phyloP scores from a whole-genome alignment of 2,888 invertebrate species.

The Chymomyza amoena region DNA sequence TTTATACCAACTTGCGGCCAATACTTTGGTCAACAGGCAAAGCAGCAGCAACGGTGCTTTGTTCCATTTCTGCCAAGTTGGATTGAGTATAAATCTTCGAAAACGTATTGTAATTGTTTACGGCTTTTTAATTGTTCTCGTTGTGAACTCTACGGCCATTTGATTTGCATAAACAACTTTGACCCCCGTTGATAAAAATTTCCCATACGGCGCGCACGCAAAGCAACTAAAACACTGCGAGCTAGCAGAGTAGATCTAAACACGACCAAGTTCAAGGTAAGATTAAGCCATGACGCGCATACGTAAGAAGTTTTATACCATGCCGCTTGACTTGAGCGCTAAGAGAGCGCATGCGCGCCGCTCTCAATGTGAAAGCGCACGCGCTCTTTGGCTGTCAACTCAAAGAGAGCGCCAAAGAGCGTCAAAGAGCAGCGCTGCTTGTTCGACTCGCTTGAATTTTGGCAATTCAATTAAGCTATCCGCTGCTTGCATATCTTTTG shows the following conservation, averaged over 20 bases:
- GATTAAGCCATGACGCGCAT: conserved; percentile 78
- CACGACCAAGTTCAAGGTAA: conserved; percentile 79
- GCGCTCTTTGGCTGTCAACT: conserved; percentile 40
- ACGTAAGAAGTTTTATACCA: conserved; percentile 78
- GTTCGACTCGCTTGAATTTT: conserved; percentile 17
- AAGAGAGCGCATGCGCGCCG: conserved; percentile 60
- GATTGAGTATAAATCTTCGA: neutral
- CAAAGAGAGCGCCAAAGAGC: neutral
- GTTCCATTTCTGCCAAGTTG: conserved; percentile 51
- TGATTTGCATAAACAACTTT: neutral
- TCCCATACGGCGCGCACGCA: neutral
- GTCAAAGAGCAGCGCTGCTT: neutral
- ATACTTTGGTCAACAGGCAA: conserved; percentile 55
- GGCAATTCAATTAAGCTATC: conserved; percentile 59
- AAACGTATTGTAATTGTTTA: no score
- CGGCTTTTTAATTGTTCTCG: neutral
- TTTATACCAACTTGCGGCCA: neutral
- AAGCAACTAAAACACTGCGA: neutral
- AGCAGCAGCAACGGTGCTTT: conserved; percentile 57
- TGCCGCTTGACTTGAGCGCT: conserved; percentile 18
- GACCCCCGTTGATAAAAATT: neutral
- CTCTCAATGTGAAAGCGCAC: conserved; percentile 56
- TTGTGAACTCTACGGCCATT: neutral
- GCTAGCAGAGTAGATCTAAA: conserved; percentile 45
- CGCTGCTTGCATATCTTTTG: conserved; percentile 33